Percentiles rank a stretch among this genome's conserved stretches.
Evolutionary conservation across 2,888 invertebrate genomes (phyloP).

Genomic region (Heliconius erato): DNA sequence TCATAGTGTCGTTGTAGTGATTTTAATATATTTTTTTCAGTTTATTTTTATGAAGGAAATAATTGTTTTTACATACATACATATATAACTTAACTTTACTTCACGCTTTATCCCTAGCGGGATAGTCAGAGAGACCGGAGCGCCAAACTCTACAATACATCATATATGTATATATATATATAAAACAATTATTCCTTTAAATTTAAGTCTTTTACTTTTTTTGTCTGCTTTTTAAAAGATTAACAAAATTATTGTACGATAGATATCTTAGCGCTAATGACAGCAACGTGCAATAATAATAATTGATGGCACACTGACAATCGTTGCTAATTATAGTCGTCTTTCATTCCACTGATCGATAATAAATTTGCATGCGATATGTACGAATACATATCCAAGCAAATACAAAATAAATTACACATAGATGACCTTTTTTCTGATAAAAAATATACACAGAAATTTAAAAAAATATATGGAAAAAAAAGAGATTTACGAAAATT

Average conservation of each 20-base stretch:
- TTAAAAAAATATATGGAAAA: no score
- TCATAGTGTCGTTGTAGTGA: not conserved
- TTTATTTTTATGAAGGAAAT: not conserved
- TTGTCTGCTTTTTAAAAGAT: not conserved
- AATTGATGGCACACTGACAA: not conserved
- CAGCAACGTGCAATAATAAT: constrained; percentile 14
- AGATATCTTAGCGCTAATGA: not conserved
- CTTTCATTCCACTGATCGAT: not conserved
- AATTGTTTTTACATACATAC: not conserved
- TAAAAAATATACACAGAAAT: no score
- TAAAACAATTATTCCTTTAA: no score
- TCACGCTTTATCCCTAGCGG: no score
- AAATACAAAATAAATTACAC: no score
- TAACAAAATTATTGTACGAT: not conserved
- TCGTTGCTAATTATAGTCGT: constrained; percentile 15
- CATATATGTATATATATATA: no score
- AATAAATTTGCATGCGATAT: not conserved
- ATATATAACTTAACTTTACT: no score
- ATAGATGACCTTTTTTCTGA: no score
- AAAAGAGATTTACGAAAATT: no score
- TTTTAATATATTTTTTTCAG: not conserved
- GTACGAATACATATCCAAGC: no score
- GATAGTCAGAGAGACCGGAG: no score
- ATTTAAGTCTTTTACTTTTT: not conserved
- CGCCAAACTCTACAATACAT: no score